phyloP scores from a whole-genome alignment of 2,888 invertebrate genomes.

The Catocala fraxini region DNA sequence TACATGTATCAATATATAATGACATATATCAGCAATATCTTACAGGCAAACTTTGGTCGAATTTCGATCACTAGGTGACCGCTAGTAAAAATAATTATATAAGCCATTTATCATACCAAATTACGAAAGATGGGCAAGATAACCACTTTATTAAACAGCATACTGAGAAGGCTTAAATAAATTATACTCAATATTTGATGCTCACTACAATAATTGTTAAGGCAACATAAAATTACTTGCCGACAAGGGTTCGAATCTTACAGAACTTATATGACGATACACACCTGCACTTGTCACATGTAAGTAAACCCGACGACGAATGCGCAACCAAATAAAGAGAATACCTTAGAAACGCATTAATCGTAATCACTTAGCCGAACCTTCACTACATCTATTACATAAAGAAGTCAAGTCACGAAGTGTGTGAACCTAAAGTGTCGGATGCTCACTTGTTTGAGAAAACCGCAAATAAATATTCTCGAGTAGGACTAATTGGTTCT shows the following conservation, averaged over 20 bases:
- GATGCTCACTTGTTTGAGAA: constrained; percentile 76
- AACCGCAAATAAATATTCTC: constrained; percentile 85
- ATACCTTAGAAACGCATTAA: constrained; percentile 50
- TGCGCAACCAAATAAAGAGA: constrained; percentile 47
- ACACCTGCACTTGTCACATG: constrained; percentile 31
- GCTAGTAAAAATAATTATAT: no score
- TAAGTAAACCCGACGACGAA: constrained; percentile 32
- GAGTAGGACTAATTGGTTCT: constrained; percentile 84
- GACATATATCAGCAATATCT: no score
- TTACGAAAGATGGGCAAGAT: no score
- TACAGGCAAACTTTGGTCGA: no score
- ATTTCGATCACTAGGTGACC: no score
- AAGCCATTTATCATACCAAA: no score
- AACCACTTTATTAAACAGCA: no score
- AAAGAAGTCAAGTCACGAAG: constrained; percentile 71
- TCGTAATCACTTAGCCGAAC: constrained; percentile 55
- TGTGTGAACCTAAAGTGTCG: constrained; percentile 66
- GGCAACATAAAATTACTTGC: no score
- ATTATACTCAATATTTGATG: no score
- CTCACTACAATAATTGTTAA: no score
- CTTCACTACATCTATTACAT: constrained; percentile 56
- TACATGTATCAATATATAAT: no score
- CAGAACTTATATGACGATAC: constrained; percentile 22
- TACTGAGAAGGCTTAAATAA: no score
- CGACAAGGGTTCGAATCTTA: constrained; percentile 7